Percentiles rank a stretch among this genome's conserved stretches.
Evolutionary conservation across 2,113 vertebrate genomes (phyloP).

Genomic region (Periophthalmus modestus): DNA sequence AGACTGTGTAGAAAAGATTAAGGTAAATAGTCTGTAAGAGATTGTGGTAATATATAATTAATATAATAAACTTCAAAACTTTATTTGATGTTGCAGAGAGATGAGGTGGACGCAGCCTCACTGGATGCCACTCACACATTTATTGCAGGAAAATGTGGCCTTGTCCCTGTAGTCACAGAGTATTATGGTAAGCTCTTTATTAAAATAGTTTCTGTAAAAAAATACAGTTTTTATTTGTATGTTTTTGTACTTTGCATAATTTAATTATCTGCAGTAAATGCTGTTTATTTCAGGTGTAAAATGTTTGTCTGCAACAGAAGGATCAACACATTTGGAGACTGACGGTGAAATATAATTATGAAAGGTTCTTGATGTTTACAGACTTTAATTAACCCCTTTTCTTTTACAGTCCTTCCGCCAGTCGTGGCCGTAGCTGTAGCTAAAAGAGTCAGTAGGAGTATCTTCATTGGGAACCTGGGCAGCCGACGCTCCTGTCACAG

Average conservation of each 20-base stretch:
- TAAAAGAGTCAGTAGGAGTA: conserved; percentile 76
- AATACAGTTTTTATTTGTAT: not conserved
- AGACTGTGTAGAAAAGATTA: conserved; percentile 87
- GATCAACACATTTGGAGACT: conserved; percentile 62
- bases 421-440: conserved; percentile 80
- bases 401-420: conserved; percentile 72
- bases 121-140: conserved; percentile 87
- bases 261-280: not conserved
- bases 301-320: conserved; percentile 62
- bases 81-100: conserved; percentile 72
- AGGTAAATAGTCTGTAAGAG: conserved; percentile 70
- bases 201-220: not conserved
- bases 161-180: conserved; percentile 86
- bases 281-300: conserved; percentile 61
- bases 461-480: conserved; percentile 77
- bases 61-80: not conserved
- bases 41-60: not conserved
- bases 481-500: conserved; percentile 87
- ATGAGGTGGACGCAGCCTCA: conserved; percentile 86
- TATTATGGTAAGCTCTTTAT: conserved; percentile 79
- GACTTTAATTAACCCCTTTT: not conserved
- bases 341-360: conserved; percentile 61
- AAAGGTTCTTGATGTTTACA: not conserved
- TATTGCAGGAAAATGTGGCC: conserved; percentile 85
- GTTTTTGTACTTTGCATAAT: not conserved